These are phyloP conservation scores for Papilio glaucus DNA, from an alignment of 1,140 invertebrate genomes.

Conservation along the genomic window DNA sequence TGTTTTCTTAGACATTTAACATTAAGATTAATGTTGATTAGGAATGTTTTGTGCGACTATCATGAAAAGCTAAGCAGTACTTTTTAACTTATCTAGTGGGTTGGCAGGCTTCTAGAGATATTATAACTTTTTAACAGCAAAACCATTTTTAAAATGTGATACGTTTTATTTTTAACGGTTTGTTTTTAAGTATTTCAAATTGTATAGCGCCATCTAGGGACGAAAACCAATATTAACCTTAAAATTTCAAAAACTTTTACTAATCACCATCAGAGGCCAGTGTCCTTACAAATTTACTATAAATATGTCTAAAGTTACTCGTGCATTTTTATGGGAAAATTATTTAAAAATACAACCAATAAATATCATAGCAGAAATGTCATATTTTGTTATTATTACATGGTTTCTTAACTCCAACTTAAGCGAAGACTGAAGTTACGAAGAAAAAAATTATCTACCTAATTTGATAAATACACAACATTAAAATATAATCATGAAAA, in stretches of 20 bases:
- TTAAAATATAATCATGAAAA: neutral
- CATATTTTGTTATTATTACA: neutral
- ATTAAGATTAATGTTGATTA: no score
- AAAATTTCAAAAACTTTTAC: neutral
- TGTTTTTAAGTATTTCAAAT: neutral
- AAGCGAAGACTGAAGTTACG: neutral
- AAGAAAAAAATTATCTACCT: neutral
- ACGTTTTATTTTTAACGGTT: no score
- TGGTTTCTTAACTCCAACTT: neutral
- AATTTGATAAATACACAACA: neutral
- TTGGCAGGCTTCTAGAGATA: no score
- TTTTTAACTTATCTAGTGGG: no score
- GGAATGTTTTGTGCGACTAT: no score
- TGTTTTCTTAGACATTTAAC: no score
- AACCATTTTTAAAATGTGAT: no score
- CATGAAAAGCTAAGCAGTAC: no score
- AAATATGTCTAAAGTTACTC: no score
- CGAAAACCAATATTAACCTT: neutral
- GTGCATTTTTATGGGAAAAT: neutral
- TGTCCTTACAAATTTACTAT: neutral
- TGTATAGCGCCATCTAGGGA: neutral
- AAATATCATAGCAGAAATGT: no score
- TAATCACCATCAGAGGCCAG: neutral
- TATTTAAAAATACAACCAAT: neutral
- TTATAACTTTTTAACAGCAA: no score